These are phyloP conservation scores for Mythimna pallens DNA, from an alignment of 2,888 invertebrate species.

Conservation along the genomic window DNA sequence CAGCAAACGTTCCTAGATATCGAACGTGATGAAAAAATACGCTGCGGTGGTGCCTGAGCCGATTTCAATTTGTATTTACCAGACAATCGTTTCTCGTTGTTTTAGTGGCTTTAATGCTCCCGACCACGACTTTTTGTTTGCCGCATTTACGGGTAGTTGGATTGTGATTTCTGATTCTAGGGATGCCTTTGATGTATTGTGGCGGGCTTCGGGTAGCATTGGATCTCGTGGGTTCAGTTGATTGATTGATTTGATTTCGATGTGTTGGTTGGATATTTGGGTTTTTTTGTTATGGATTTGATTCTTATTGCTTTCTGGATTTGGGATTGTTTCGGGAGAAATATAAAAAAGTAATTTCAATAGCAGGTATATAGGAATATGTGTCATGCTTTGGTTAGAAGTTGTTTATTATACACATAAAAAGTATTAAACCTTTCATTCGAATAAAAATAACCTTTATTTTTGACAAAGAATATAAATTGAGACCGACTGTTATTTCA, in stretches of 20 bases:
- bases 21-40: slow-evolving; percentile 73
- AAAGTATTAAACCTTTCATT: background rate
- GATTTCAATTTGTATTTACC: slow-evolving; percentile 69
- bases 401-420: background rate
- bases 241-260: slow-evolving; percentile 53
- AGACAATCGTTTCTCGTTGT: slow-evolving; percentile 65
- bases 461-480: background rate
- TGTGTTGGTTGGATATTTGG: slow-evolving; percentile 32
- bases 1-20: slow-evolving; percentile 64
- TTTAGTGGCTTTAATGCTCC: slow-evolving; percentile 53
- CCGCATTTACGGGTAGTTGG: slow-evolving; percentile 51
- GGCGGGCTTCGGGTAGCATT: slow-evolving; percentile 25
- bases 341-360: background rate
- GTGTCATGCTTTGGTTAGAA: background rate
- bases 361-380: background rate
- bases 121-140: slow-evolving; percentile 40
- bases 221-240: slow-evolving; percentile 33
- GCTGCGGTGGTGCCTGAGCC: slow-evolving; percentile 58
- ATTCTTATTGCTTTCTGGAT: slow-evolving; percentile 16
- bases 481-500: background rate
- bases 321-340: slow-evolving; percentile 9
- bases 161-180: slow-evolving; percentile 50
- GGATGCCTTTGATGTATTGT: slow-evolving; percentile 48
- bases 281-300: slow-evolving; percentile 13
- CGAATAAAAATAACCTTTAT: background rate